Evolutionary conservation across 2,113 vertebrate genomes (phyloP).

Genomic region (Excalfactoria chinensis): DNA sequence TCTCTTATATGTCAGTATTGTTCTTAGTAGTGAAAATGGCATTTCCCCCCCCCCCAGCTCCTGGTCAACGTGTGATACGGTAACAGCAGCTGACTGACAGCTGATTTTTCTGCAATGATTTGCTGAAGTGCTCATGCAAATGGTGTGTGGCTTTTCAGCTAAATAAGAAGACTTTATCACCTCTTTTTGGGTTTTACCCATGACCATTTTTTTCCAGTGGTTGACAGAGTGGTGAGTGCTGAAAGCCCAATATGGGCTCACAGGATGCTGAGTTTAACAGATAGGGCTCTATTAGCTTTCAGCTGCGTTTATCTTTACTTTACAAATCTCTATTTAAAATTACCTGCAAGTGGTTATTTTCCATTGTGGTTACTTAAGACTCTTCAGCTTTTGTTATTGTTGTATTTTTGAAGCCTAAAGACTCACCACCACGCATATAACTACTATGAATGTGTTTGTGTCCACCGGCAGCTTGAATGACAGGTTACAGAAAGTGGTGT

Average conservation of each 20-base stretch:
- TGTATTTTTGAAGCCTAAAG: neutral
- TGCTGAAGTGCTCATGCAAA: conserved; percentile 1
- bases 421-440: neutral
- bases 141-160: conserved; percentile 11
- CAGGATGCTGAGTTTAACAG: conserved; percentile 68
- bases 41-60: accelerated
- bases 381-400: neutral
- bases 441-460: neutral
- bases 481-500: neutral
- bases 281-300: conserved; percentile 49
- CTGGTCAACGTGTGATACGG: neutral
- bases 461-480: neutral
- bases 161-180: conserved; percentile 55
- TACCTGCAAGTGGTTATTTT: conserved; percentile 65
- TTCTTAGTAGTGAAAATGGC: neutral
- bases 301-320: conserved; percentile 40
- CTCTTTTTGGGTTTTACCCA: conserved; percentile 65
- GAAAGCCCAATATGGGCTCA: conserved; percentile 54
- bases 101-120: conserved; percentile 41
- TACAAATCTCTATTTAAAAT: conserved; percentile 46
- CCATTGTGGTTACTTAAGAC: conserved; percentile 49
- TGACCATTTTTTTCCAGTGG: conserved; percentile 74
- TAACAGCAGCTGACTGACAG: conserved; percentile 32
- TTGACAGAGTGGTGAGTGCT: conserved; percentile 38
- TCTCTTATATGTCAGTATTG: neutral